Percentiles rank a stretch among this genome's conserved stretches.
Evolutionary conservation across 2,113 vertebrate species (phyloP).

Genomic region (Otis tarda): DNA sequence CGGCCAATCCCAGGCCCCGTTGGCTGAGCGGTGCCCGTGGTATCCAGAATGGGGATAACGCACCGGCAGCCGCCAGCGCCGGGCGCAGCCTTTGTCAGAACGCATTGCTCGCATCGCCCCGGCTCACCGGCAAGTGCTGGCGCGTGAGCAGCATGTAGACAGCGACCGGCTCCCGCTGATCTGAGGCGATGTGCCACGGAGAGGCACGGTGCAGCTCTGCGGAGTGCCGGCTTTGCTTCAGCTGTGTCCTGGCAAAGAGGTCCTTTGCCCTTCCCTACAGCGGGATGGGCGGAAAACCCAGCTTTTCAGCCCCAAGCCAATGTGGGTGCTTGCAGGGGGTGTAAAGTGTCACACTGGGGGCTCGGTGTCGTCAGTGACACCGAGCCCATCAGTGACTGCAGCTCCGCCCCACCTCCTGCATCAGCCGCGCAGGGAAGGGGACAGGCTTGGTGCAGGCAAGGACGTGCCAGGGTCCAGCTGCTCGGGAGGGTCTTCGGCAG

Average conservation of each 20-base stretch:
- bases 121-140: background rate
- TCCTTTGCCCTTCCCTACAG: background rate
- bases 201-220: background rate
- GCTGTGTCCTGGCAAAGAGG: background rate
- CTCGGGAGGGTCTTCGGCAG: background rate
- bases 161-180: background rate
- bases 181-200: background rate
- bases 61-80: background rate
- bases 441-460: background rate
- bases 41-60: background rate
- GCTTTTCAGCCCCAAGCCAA: background rate
- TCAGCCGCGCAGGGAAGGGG: background rate
- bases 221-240: background rate
- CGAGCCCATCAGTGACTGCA: fast-evolving
- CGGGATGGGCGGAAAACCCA: background rate
- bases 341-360: background rate
- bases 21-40: fast-evolving
- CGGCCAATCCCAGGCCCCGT: background rate
- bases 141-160: background rate
- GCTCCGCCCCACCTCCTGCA: background rate
- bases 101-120: fast-evolving
- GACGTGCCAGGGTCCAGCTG: fast-evolving
- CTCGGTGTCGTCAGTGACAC: background rate
- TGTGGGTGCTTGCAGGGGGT: too few species aligned
- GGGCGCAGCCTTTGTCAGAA: background rate